phyloP scores from a whole-genome alignment of 2,888 invertebrate genomes.

The Drosophila imparisetae region DNA sequence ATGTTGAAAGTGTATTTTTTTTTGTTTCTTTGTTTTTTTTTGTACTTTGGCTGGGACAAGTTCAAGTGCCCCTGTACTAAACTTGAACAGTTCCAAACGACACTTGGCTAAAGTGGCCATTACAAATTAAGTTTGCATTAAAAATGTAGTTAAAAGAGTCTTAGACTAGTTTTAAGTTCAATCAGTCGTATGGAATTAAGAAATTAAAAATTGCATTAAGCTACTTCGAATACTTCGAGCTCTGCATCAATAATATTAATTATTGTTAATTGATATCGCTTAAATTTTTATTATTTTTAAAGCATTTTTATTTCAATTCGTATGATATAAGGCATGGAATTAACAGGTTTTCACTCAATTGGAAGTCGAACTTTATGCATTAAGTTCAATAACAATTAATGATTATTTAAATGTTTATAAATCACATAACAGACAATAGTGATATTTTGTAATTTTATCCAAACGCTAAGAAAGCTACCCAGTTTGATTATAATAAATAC shows the following conservation, averaged over 20 bases:
- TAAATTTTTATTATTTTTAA: neutral
- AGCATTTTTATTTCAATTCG: neutral
- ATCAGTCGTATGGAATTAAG: neutral
- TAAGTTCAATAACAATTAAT: neutral
- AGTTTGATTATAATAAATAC: neutral
- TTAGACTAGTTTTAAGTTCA: neutral
- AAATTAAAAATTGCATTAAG: too few relatives aligned
- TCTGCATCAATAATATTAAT: neutral
- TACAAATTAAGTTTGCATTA: constrained; percentile 6
- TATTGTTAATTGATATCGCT: neutral
- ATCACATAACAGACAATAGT: neutral
- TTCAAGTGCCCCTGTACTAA: constrained; percentile 46
- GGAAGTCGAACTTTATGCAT: neutral
- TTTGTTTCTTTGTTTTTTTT: constrained; percentile 18
- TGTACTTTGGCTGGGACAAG: constrained; percentile 32
- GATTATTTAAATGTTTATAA: neutral
- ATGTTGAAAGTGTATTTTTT: constrained; percentile 34
- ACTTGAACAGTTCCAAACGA: constrained; percentile 34
- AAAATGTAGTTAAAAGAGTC: neutral
- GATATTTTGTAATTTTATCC: constrained; percentile 1
- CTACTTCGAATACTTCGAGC: neutral
- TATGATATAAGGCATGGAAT: neutral
- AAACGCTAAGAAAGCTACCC: neutral
- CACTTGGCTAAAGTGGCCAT: constrained; percentile 34
- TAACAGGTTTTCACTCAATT: neutral